These are phyloP conservation scores for Myotis daubentonii DNA, from an alignment of 2,797 vertebrate species.

Conservation along the genomic window DNA sequence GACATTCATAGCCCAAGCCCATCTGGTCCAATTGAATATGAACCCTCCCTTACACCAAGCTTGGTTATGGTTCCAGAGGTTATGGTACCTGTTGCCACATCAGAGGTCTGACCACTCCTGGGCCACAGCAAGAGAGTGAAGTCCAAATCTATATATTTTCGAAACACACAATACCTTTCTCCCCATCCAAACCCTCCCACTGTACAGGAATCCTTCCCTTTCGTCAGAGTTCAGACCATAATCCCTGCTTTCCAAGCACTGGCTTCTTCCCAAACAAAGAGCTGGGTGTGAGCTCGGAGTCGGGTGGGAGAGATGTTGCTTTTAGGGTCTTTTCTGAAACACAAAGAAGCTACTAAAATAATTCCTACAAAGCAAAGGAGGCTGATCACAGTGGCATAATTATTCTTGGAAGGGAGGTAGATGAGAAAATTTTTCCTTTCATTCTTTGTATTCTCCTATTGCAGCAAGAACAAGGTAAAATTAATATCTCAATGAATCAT, in stretches of 20 bases:
- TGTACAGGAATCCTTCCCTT: neutral
- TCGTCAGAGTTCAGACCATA: neutral
- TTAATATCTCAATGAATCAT: conserved; percentile 75
- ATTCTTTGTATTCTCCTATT: conserved; percentile 48
- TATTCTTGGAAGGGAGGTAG: conserved; percentile 46
- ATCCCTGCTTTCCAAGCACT: neutral
- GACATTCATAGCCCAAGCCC: neutral
- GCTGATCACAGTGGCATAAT: conserved; percentile 10
- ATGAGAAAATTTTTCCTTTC: conserved; percentile 51
- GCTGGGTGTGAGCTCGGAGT: neutral
- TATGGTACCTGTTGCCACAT: neutral
- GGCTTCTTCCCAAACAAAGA: conserved; percentile 36
- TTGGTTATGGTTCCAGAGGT: neutral
- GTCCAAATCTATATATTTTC: neutral
- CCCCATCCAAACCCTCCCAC: neutral
- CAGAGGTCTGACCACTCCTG: neutral
- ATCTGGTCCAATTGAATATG: conserved; percentile 13
- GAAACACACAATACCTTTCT: neutral
- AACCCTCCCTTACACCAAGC: neutral
- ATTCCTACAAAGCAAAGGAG: conserved; percentile 28
- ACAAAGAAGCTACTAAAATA: conserved; percentile 41
- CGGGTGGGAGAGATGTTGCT: neutral
- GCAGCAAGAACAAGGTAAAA: conserved; percentile 67
- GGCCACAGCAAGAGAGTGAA: neutral
- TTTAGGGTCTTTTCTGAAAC: conserved; percentile 49